These are phyloP conservation scores for Zele albiditarsus DNA, from an alignment of 2,888 invertebrate species.

Conservation along the genomic window DNA sequence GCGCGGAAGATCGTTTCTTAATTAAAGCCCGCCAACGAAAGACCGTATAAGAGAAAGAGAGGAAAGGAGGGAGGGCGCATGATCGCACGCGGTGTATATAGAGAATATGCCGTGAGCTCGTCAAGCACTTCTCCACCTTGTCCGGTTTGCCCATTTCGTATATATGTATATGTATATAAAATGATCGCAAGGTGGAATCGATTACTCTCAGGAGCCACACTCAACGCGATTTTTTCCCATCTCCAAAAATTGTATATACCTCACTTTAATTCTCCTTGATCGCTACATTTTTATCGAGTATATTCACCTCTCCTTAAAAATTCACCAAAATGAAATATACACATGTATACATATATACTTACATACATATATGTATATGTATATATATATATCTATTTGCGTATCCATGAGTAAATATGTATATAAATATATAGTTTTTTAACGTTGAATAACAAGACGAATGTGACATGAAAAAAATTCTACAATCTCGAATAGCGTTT, in stretches of 20 bases:
- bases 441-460: conserved; percentile 22
- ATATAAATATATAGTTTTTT: neutral
- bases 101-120: conserved; percentile 10
- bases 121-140: conserved; percentile 26
- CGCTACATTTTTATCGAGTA: conserved; percentile 48
- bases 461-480: conserved; percentile 22
- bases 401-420: too few species aligned
- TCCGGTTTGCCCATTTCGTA: conserved; percentile 26
- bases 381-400: neutral
- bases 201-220: conserved; percentile 50
- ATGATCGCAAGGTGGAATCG: conserved; percentile 50
- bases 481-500: conserved; percentile 18
- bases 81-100: conserved; percentile 24
- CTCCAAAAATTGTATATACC: conserved; percentile 48
- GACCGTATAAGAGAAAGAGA: conserved; percentile 15
- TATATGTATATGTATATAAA: conserved; percentile 31
- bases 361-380: neutral
- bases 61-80: conserved; percentile 35
- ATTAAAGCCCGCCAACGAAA: conserved; percentile 55
- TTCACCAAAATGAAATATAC: conserved; percentile 5
- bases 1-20: conserved; percentile 61
- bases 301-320: conserved; percentile 22
- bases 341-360: neutral
- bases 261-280: conserved; percentile 49
- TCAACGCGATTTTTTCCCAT: conserved; percentile 39